These are phyloP conservation scores for Echinarachnius parma DNA, from an alignment of 53 echinoderm and acorn worm genomes.

Conservation along the genomic window DNA sequence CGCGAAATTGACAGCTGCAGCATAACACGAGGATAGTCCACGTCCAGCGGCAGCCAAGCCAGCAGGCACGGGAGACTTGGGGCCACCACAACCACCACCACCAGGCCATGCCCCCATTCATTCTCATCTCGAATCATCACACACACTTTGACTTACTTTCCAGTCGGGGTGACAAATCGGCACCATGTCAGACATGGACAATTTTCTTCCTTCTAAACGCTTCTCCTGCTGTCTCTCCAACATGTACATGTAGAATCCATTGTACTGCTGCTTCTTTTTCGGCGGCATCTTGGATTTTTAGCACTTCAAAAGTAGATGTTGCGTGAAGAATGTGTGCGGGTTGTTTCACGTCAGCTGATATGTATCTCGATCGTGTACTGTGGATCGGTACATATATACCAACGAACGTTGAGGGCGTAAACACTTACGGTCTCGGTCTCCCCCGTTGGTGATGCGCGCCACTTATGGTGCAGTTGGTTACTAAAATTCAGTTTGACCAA, in stretches of 20 bases:
- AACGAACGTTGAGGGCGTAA: too few relatives aligned
- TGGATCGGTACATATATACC: too few relatives aligned
- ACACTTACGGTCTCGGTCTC: too few relatives aligned
- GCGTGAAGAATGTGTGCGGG: too few relatives aligned
- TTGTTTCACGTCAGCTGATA: too few relatives aligned
- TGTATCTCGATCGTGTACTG: too few relatives aligned
- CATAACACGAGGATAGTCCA: neutral
- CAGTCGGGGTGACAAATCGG: constrained; percentile 73
- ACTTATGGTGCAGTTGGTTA: too few relatives aligned
- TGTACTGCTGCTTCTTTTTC: constrained; percentile 66
- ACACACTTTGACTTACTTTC: constrained; percentile 58
- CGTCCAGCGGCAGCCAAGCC: neutral
- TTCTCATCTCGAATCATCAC: neutral
- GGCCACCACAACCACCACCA: neutral
- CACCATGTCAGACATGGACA: constrained; percentile 71
- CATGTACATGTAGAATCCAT: constrained; percentile 91
- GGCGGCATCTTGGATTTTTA: too few relatives aligned
- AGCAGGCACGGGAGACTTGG: neutral
- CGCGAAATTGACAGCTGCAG: neutral
- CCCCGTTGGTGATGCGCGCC: too few relatives aligned
- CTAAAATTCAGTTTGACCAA: too few relatives aligned
- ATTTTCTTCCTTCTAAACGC: constrained; percentile 42
- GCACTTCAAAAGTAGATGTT: too few relatives aligned
- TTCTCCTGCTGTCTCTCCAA: constrained; percentile 67
- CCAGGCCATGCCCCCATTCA: too few relatives aligned